Evolutionary conservation across 2,113 vertebrate species (phyloP), one percentile per base, ranked within the genome.

Genomic region (Formicarius rufipectus): DNA sequence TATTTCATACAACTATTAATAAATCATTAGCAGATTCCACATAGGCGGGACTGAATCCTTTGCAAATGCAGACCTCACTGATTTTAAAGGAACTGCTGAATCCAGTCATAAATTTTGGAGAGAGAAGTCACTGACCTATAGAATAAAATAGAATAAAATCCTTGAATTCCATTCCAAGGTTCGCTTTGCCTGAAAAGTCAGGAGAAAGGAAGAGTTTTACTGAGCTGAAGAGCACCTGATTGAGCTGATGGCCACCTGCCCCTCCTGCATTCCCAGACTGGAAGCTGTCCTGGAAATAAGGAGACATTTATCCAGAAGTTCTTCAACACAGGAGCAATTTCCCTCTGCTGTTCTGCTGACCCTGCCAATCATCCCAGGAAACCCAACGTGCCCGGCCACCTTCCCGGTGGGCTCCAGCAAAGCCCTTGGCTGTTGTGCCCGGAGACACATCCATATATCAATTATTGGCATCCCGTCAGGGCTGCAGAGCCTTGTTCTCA

Each of bases 351-450:
- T n/a, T n/a, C n/a, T n/a, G 93, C 73, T 89, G 91, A 84, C 56
- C 69, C 18, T 35, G 53, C 53, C 35, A 68, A 66, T 23, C 19
- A n/a, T 44, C 42, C 60, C 73, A 21, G 23, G 21, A 44, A 74
- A 92, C 94, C 89, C 64, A 87, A 93, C 67, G 77, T 49, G 86
- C 94, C 79, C 81, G 7, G 56, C 45, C 56, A 53, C 81, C 81
- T 39, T 56, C 64, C 49, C 40, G 21, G 60, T 3, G 52, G 31
- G 64, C n/a, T 40, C 68, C 59, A 25, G 82, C 78, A 30, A 39
- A n/a, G 89, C 13, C 64, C 47, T 81, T 49, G 89, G 60, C 86
- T 95, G 69, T 18, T 75, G 33, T 49, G 39, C 77, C 72, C 49
- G 87, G 77, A 94, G 58, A 23, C 30, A 11, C 39, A 3, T 6